Percentiles rank a stretch among this genome's conserved stretches.
These are phyloP conservation scores for Pangasius krempfi DNA, from an alignment of 2,797 vertebrate species.

Conservation along the genomic window DNA sequence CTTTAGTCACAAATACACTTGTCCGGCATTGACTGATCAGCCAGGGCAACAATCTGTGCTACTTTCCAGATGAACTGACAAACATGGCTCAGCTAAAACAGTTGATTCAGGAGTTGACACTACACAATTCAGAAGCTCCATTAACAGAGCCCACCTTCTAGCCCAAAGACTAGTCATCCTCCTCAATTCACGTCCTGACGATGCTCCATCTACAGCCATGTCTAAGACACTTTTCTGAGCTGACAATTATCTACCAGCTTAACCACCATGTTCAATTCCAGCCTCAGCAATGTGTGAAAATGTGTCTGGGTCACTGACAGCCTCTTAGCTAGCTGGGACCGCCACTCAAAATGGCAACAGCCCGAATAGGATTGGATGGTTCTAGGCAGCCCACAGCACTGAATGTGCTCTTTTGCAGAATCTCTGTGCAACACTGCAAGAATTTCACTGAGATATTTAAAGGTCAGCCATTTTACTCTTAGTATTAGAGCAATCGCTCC, in stretches of 20 bases:
- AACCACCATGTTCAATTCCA: not conserved
- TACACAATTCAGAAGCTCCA: not conserved
- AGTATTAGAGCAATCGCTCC: not conserved
- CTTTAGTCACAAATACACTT: not conserved
- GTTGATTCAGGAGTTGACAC: not conserved
- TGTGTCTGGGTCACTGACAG: slow-evolving; percentile 9
- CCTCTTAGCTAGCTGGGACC: not conserved
- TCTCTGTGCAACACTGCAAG: not conserved
- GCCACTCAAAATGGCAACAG: not conserved
- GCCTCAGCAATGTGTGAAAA: not conserved
- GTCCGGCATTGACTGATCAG: not conserved
- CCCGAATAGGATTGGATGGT: not conserved
- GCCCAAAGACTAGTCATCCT: not conserved
- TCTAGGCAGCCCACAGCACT: not conserved
- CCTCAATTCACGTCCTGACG: not conserved
- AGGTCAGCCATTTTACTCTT: not conserved
- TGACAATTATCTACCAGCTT: not conserved
- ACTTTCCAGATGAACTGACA: not conserved
- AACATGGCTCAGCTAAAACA: not conserved
- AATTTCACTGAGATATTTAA: not conserved
- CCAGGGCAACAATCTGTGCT: not conserved
- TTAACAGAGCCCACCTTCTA: not conserved
- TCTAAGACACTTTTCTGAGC: not conserved
- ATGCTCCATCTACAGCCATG: not conserved
- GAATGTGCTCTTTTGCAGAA: not conserved